phyloP scores from a whole-genome alignment of 2,888 invertebrate genomes.

The Timandra comae region DNA sequence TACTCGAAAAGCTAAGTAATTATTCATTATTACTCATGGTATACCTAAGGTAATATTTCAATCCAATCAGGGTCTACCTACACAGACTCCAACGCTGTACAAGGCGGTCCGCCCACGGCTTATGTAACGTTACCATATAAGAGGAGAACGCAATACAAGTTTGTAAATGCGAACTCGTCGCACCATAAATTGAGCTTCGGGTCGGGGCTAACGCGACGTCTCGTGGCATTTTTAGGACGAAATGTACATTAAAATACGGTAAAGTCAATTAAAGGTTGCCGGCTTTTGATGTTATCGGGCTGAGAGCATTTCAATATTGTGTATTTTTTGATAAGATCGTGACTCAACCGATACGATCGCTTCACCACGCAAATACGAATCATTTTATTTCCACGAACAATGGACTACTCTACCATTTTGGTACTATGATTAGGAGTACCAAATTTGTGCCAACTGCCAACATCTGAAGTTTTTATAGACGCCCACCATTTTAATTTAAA shows the following conservation, averaged over 20 bases:
- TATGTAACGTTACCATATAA: constrained; percentile 49
- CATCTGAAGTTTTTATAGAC: too few relatives aligned
- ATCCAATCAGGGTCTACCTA: constrained; percentile 33
- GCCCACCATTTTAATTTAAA: too few relatives aligned
- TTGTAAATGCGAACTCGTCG: constrained; percentile 33
- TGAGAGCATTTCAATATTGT: constrained; percentile 25
- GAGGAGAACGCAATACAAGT: constrained; percentile 38
- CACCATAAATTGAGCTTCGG: constrained; percentile 34
- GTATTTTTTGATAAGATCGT: constrained; percentile 30
- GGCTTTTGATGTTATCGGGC: constrained; percentile 22
- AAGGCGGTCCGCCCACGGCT: constrained; percentile 38
- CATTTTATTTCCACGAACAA: constrained; percentile 19
- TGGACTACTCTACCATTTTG: constrained; percentile 13
- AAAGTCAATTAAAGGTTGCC: constrained; percentile 25
- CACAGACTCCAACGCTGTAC: constrained; percentile 3
- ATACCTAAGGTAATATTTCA: constrained; percentile 17
- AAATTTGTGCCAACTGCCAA: neutral
- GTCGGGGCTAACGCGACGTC: constrained; percentile 23
- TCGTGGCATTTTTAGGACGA: constrained; percentile 35
- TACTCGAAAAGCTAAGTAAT: too few relatives aligned
- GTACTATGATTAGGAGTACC: neutral
- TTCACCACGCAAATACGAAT: constrained; percentile 18
- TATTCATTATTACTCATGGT: neutral
- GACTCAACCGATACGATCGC: constrained; percentile 26
- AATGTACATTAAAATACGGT: constrained; percentile 30